Conservation (phyloP, 2,888 invertebrate genomes). For the Agapetus fuscipes region DNA sequence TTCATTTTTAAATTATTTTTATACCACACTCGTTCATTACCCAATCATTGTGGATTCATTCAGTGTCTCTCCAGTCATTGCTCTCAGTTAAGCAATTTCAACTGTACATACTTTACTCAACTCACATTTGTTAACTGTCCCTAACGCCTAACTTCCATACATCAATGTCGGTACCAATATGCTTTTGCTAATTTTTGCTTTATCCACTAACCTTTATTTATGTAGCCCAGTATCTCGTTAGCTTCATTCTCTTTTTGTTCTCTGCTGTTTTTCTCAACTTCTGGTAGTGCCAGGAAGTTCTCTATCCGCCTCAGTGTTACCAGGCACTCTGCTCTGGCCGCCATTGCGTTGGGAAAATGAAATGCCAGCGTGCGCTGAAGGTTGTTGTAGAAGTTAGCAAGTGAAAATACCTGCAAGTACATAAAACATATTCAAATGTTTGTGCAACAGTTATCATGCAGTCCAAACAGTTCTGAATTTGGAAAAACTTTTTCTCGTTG, state of each 20-base stretch:
- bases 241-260: slow-evolving; percentile 17
- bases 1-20: too few species aligned
- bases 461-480: too few species aligned
- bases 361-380: slow-evolving; percentile 46
- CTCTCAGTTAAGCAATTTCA: too few species aligned
- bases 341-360: slow-evolving; percentile 47
- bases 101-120: too few species aligned
- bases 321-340: slow-evolving; percentile 48
- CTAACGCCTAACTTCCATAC: not conserved
- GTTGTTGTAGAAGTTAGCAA: slow-evolving; percentile 55
- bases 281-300: slow-evolving; percentile 33
- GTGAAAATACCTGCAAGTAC: slow-evolving; percentile 41
- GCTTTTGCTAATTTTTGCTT: slow-evolving; percentile 17
- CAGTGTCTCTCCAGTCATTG: too few species aligned
- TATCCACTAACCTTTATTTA: too few species aligned
- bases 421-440: too few species aligned
- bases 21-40: too few species aligned
- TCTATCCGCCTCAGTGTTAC: slow-evolving; percentile 45
- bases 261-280: not conserved
- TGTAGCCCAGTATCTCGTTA: not conserved
- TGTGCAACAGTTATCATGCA: too few species aligned
- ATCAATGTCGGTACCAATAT: too few species aligned
- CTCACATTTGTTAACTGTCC: slow-evolving; percentile 4
- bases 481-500: not conserved
- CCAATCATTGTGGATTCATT: too few species aligned